Evolutionary conservation across 1,140 invertebrate species (phyloP).

Genomic region (Atta cephalotes): DNA sequence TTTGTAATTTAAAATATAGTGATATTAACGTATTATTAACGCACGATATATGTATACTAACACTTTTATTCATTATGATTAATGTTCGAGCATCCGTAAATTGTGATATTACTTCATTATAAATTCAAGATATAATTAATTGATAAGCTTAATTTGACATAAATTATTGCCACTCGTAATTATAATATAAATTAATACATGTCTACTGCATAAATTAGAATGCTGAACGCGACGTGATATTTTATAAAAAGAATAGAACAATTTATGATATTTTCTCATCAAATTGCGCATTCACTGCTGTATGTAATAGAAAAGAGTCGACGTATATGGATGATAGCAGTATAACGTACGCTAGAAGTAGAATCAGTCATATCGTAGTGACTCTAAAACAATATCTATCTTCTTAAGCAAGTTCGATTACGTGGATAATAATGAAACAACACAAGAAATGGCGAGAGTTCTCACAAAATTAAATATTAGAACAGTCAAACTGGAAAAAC

Average conservation of each 20-base stretch:
- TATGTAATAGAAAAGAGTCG: neutral
- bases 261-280: neutral
- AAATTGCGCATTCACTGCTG: neutral
- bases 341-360: neutral
- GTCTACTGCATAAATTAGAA: neutral
- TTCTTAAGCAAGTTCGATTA: constrained; percentile 14
- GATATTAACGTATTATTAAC: constrained; percentile 22
- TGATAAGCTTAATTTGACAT: constrained; percentile 8
- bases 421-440: constrained; percentile 14
- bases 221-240: neutral
- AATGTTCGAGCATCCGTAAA: constrained; percentile 12
- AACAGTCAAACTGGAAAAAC: constrained; percentile 33
- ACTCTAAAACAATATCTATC: neutral
- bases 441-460: neutral
- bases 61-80: constrained; percentile 28
- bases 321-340: constrained; percentile 3
- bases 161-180: constrained; percentile 13
- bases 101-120: constrained; percentile 24
- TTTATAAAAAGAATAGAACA: neutral
- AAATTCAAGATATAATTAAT: constrained; percentile 38
- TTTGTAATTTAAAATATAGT: constrained; percentile 3
- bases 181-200: constrained; percentile 3
- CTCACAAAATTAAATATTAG: constrained; percentile 44
- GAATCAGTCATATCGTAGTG: constrained; percentile 6
- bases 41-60: neutral